These are phyloP conservation scores for Drosophila tripunctata DNA, from an alignment of 2,888 invertebrate species.

Conservation along the genomic window DNA sequence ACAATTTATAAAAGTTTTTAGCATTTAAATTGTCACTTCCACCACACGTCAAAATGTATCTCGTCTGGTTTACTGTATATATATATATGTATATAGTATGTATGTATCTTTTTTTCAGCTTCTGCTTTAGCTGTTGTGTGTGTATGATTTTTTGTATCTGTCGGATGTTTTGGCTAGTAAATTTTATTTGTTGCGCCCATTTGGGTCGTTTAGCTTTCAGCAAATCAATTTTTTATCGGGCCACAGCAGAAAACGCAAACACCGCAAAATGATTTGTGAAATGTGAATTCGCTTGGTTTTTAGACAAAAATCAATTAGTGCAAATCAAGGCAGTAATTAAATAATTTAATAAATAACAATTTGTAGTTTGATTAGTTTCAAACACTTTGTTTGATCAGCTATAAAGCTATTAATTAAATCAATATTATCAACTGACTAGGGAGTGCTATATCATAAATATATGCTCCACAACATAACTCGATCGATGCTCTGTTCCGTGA, in stretches of 20 bases:
- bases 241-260: constrained; percentile 2
- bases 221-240: constrained; percentile 55
- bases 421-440: too few species aligned
- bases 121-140: constrained; percentile 1
- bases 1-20: constrained; percentile 37
- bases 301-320: constrained; percentile 32
- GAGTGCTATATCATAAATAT: too few species aligned
- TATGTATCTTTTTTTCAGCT: constrained; percentile 4
- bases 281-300: constrained; percentile 15
- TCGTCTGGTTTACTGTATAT: constrained; percentile 3
- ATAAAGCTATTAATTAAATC: too few species aligned
- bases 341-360: constrained; percentile 14
- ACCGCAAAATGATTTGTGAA: constrained; percentile 25
- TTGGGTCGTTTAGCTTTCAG: constrained; percentile 51
- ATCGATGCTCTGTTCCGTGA: too few species aligned
- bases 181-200: constrained; percentile 35
- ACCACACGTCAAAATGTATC: constrained; percentile 28
- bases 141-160: not conserved
- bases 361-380: not conserved
- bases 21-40: constrained; percentile 40
- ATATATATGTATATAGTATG: too few species aligned
- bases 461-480: too few species aligned
- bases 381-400: too few species aligned
- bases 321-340: constrained; percentile 12
- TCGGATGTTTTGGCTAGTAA: constrained; percentile 36